Evolutionary conservation across 2,797 vertebrate species (phyloP), one percentile per base, ranked within the genome.

Genomic region (Meda fulgida): DNA sequence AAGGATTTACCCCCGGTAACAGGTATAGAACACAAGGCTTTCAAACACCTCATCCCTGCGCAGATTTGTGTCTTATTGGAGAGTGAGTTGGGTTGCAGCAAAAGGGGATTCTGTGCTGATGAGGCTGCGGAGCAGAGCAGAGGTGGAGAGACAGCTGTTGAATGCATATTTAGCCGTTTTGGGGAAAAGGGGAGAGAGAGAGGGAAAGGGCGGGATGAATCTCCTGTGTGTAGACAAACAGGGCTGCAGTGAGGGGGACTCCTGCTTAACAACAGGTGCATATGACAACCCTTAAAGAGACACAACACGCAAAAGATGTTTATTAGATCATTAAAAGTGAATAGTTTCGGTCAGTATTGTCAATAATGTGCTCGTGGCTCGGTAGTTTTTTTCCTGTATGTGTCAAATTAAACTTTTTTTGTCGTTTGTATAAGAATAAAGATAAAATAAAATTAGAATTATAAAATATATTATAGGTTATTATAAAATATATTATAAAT

Each of bases 91-190:
- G 86, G 91, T 93, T 93, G 91, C 90, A 92, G 93, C 76, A 93
- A 93, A 93, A 92, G 90, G 73, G 82, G 53, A 86, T 92, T 92
- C 88, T 91, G 91, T 90, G 89, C 92, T 90, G 92, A 93, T 93
- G 92, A 92, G 92, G 93, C 90, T 92, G 87, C 93, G 93, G 92
- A 92, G 91, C 93, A 93, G 92, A 92, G 91, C 88, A 91, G 91
- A 92, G 91, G 92, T 84, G 63, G 91, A 90, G 92, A 93, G 92
- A 93, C 93, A 93, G 92, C 92, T 94, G 92, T 92, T 93, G 91
- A 92, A 92, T 94, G 91, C 90, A 93, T 93, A 92, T 92, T 92
- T 84, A 85, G 87, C 55, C 71, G 34, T 48, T 77, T 78, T 55
- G 66, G 88, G 86, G 55, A 79, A 75, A 86, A 72, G 69, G 79